Evolutionary conservation across 1,140 invertebrate species (phyloP), one percentile per base, ranked within the genome.

Genomic region (Medauroidea extradentata): DNA sequence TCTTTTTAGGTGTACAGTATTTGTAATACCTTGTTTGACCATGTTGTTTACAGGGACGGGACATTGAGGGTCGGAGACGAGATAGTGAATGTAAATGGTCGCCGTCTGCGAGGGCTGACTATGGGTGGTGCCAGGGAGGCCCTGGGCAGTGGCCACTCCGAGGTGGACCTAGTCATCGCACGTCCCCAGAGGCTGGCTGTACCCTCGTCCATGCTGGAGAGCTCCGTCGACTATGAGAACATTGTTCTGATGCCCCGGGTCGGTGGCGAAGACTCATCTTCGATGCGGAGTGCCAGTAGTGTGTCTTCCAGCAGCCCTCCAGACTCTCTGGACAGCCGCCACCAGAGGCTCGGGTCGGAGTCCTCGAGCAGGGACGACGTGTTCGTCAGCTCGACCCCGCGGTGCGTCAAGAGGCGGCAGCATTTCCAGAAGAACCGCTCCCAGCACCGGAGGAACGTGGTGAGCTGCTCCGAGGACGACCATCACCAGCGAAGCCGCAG

Each of bases 21-120:
- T n/a, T n/a, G n/a, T n/a, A n/a, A n/a, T n/a, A n/a, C n/a, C 16
- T 39, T n/a, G 9, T 39, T 39, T n/a, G n/a, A 39, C 38, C 18
- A 53, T 60, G 56, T 61, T 59, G 65, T 67, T 78, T 77, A 57
- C 77, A 90, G 87, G 65, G 90, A 91, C 70, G 89, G 89, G 0
- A 82, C 84, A 5, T 69, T 94, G 51, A 80, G 81, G 55, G 80
- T 89, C 53, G 89, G 89, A 1, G 91, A 94, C 73, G 89, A 93
- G 75, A 83, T 94, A 18, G 74, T 93, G 7, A 91, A 90, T 65
- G 88, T 93, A 0, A 93, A 93, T 71, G 90, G 90, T 0, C 79
- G 82, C 62, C 78, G 85, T 65, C 73, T 93, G 54, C 80, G 87
- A 24, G 88, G 89, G 14, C 72, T 92, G 16, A 84, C 81, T 11